phyloP scores from a whole-genome alignment of 2,888 invertebrate genomes.

The Athalia circularis region DNA sequence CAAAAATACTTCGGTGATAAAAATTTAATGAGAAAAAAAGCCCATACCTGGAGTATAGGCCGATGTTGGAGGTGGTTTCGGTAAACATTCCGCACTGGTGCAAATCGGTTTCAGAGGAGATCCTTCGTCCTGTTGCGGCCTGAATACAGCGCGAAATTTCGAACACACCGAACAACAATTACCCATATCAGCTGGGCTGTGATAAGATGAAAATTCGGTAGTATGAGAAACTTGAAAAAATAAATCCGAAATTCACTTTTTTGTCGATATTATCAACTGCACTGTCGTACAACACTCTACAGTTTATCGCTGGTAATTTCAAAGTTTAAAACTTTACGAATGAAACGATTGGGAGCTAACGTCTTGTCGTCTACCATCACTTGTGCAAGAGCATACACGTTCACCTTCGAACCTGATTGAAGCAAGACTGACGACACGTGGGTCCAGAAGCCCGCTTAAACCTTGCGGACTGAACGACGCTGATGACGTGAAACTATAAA shows the following conservation, averaged over 20 bases:
- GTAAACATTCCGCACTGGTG: constrained; percentile 65
- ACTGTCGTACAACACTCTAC: too few species aligned
- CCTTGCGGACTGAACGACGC: constrained; percentile 6
- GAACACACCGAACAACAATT: constrained; percentile 66
- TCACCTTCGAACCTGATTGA: constrained; percentile 27
- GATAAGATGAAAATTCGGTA: too few species aligned
- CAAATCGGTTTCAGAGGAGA: constrained; percentile 60
- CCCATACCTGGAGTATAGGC: constrained; percentile 55
- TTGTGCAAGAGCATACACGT: constrained; percentile 26
- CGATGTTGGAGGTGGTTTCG: constrained; percentile 62
- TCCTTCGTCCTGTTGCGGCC: constrained; percentile 55
- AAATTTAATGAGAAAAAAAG: background rate
- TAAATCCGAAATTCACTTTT: too few species aligned
- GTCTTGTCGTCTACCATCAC: constrained; percentile 13
- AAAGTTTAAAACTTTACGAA: background rate
- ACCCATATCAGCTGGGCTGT: constrained; percentile 60
- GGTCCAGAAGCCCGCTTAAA: constrained; percentile 18
- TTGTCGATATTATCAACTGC: too few species aligned
- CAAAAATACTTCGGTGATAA: background rate
- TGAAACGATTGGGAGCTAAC: background rate
- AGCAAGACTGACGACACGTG: constrained; percentile 38
- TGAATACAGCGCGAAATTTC: constrained; percentile 65
- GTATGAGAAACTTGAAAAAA: too few species aligned
- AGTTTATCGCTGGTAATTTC: too few species aligned
- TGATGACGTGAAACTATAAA: constrained; percentile 22